A percentile compares a stretch with the other conserved stretches of the same genome.
Conservation (phyloP, 2,113 vertebrate species). For the Nerophis lumbriciformis region DNA sequence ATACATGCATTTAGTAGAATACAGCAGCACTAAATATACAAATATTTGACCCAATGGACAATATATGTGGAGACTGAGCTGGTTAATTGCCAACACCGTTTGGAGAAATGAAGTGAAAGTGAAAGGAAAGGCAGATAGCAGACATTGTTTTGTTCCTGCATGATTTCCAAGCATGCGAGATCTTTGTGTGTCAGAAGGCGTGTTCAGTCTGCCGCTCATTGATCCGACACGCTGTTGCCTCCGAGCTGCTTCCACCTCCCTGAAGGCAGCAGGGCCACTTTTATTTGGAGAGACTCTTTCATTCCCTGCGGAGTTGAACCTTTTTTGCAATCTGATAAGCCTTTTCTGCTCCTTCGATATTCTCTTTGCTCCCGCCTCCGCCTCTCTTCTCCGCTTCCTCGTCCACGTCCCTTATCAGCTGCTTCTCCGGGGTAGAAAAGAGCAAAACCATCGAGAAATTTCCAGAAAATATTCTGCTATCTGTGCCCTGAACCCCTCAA, state of each 20-base stretch:
- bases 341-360: slow-evolving; percentile 31
- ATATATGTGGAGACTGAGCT: too few relatives aligned
- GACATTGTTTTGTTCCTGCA: slow-evolving; percentile 27
- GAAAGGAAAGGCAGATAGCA: too few relatives aligned
- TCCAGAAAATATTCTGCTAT: too few relatives aligned
- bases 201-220: slow-evolving; percentile 55
- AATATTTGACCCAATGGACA: too few relatives aligned
- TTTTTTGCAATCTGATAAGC: slow-evolving; percentile 22
- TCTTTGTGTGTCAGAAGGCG: slow-evolving; percentile 34
- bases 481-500: too few relatives aligned
- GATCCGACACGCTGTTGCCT: slow-evolving; percentile 47
- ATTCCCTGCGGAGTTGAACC: slow-evolving; percentile 30
- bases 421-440: neutral
- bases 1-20: too few relatives aligned
- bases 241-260: slow-evolving; percentile 31
- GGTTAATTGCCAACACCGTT: neutral
- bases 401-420: slow-evolving; percentile 1
- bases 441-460: too few relatives aligned
- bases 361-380: slow-evolving; percentile 16
- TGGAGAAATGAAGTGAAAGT: too few relatives aligned
- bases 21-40: too few relatives aligned
- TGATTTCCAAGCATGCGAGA: slow-evolving; percentile 46
- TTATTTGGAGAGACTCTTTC: slow-evolving; percentile 21
- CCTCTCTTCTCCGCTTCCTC: slow-evolving; percentile 2
- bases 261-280: slow-evolving; percentile 34